Conservation (phyloP, 2,797 vertebrate species). For the Platalea minor region DNA sequence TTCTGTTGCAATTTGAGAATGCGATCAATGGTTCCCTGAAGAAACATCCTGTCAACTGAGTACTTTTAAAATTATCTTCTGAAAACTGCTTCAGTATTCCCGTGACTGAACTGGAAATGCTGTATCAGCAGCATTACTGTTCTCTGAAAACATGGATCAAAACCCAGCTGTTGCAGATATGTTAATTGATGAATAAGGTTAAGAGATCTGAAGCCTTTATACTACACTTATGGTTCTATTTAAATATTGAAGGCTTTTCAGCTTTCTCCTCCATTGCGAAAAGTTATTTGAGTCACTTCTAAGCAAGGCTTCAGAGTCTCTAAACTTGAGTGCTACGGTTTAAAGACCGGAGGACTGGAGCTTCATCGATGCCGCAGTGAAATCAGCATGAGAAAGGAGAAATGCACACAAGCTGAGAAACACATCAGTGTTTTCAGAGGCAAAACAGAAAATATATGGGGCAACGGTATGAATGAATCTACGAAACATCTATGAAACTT, state of each 20-base stretch:
- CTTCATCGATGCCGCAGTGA: neutral
- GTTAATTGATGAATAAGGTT: constrained; percentile 49
- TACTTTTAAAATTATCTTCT: constrained; percentile 55
- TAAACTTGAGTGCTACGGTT: neutral
- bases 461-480: neutral
- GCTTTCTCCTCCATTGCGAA: neutral
- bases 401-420: neutral
- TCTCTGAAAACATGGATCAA: constrained; percentile 54
- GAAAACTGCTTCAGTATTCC: constrained; percentile 33
- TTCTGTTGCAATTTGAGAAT: constrained; percentile 42
- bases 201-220: constrained; percentile 36
- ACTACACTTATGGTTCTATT: constrained; percentile 5
- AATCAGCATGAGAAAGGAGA: neutral
- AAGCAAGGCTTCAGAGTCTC: neutral
- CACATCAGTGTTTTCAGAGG: neutral
- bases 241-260: constrained; percentile 51
- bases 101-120: constrained; percentile 45
- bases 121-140: constrained; percentile 54
- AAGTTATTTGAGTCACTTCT: constrained; percentile 4
- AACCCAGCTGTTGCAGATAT: constrained; percentile 49
- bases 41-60: constrained; percentile 57
- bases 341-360: neutral
- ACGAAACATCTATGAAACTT: neutral
- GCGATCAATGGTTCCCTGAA: constrained; percentile 51
- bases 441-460: neutral